Evolutionary conservation across 2,888 invertebrate species (phyloP).

Genomic region (Luperina testacea): DNA sequence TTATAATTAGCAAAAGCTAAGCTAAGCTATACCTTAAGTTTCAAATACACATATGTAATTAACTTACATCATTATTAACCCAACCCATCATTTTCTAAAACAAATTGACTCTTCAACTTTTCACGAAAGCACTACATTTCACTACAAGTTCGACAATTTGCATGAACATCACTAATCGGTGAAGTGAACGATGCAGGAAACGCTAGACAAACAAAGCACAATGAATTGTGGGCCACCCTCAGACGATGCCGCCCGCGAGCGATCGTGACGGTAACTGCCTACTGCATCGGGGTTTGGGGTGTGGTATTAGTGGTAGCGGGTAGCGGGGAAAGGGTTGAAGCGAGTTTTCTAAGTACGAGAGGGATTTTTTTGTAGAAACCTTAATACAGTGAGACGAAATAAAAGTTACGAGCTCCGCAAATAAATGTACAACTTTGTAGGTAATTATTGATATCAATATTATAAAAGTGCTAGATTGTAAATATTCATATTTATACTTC

Average conservation of each 20-base stretch:
- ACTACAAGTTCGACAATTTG: slow-evolving; percentile 59
- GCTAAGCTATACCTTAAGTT: not conserved
- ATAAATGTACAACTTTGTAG: not conserved
- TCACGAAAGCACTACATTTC: slow-evolving; percentile 30
- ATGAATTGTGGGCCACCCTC: slow-evolving; percentile 86
- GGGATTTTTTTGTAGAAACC: not conserved
- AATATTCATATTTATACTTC: not conserved
- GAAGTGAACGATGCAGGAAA: slow-evolving; percentile 80
- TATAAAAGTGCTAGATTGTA: no score
- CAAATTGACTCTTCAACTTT: slow-evolving; percentile 17
- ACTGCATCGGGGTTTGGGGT: slow-evolving; percentile 69
- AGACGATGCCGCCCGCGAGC: slow-evolving; percentile 80
- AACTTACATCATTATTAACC: not conserved
- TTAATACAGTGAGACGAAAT: no score
- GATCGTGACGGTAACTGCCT: slow-evolving; percentile 85
- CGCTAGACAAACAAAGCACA: slow-evolving; percentile 83
- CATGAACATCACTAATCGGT: slow-evolving; percentile 69
- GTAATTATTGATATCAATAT: not conserved
- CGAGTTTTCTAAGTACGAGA: not conserved
- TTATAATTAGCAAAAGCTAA: not conserved
- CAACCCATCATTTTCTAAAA: not conserved
- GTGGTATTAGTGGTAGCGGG: slow-evolving; percentile 51
- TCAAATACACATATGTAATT: not conserved
- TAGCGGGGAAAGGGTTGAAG: slow-evolving; percentile 19
- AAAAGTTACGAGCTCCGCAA: not conserved